phyloP scores from a whole-genome alignment of 2,888 invertebrate genomes.

The Thymelicus acteon region DNA sequence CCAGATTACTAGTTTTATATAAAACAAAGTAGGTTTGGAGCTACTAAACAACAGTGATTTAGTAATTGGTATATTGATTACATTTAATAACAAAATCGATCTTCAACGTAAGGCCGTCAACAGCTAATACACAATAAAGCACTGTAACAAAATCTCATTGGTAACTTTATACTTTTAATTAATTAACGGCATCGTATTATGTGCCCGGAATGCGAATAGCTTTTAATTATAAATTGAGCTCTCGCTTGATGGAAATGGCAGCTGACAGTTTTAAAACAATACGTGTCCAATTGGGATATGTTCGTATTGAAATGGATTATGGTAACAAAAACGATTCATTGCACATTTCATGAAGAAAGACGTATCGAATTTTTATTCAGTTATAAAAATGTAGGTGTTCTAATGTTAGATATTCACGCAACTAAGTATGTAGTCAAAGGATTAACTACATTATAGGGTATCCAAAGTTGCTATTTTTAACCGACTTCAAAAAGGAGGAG shows the following conservation, averaged over 20 bases:
- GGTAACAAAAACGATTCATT: no score
- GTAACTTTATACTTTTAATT: slow-evolving; percentile 52
- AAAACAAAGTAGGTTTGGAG: not conserved
- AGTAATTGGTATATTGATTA: not conserved
- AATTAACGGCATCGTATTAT: slow-evolving; percentile 48
- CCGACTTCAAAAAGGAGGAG: no score
- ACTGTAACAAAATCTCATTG: slow-evolving; percentile 40
- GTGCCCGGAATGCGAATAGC: slow-evolving; percentile 38
- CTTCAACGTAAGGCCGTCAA: not conserved
- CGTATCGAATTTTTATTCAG: no score
- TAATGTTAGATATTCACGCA: no score
- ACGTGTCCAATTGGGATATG: not conserved
- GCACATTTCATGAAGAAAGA: no score
- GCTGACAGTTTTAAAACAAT: slow-evolving; percentile 43
- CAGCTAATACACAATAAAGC: slow-evolving; percentile 24
- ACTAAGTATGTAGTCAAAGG: no score
- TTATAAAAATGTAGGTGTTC: no score
- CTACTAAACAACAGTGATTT: not conserved
- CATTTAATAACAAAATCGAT: not conserved
- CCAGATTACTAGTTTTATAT: no score
- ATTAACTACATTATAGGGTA: no score
- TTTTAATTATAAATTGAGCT: slow-evolving; percentile 45
- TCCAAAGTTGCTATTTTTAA: no score
- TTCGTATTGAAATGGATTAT: not conserved
- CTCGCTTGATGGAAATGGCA: slow-evolving; percentile 41